These are phyloP conservation scores for Tetanocera ferruginea DNA, from an alignment of 2,888 invertebrate species.

Conservation along the genomic window DNA sequence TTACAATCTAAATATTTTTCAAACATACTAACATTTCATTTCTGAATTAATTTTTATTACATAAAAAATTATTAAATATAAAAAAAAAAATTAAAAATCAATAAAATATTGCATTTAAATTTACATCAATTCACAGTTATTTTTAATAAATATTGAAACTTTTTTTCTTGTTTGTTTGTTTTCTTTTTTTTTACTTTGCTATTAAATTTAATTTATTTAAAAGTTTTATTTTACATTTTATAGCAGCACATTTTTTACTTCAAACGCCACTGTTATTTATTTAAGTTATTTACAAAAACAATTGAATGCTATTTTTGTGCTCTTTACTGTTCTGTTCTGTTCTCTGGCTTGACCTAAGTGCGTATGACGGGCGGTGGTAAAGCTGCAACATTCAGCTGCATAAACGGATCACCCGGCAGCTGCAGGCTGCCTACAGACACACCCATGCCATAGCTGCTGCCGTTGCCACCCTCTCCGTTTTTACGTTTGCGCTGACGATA, in stretches of 20 bases:
- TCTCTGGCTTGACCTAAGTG: conserved; percentile 44
- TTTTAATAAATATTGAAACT: conserved; percentile 14
- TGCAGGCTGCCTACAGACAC: conserved; percentile 16
- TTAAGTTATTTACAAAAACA: conserved; percentile 13
- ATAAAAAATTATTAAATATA: conserved; percentile 30
- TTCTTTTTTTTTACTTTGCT: conserved; percentile 8
- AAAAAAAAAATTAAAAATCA: conserved; percentile 28
- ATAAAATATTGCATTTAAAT: conserved; percentile 57
- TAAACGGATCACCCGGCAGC: conserved; percentile 45
- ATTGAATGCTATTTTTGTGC: not conserved
- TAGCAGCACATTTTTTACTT: not conserved
- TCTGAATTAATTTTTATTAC: conserved; percentile 41
- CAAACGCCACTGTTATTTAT: not conserved
- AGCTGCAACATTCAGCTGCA: conserved; percentile 47
- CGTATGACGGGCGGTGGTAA: conserved; percentile 52
- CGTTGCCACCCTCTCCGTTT: conserved; percentile 35
- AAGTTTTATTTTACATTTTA: conserved; percentile 26
- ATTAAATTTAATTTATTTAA: not conserved
- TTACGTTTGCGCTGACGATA: conserved; percentile 57
- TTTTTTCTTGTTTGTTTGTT: conserved; percentile 31
- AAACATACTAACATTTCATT: conserved; percentile 45
- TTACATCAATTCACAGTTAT: conserved; percentile 51
- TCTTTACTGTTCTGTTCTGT: not conserved
- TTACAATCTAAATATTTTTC: conserved; percentile 46
- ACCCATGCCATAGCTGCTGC: conserved; percentile 39